phyloP scores from a whole-genome alignment of 2,888 invertebrate species.

The Xanthorhoe spadicearia region DNA sequence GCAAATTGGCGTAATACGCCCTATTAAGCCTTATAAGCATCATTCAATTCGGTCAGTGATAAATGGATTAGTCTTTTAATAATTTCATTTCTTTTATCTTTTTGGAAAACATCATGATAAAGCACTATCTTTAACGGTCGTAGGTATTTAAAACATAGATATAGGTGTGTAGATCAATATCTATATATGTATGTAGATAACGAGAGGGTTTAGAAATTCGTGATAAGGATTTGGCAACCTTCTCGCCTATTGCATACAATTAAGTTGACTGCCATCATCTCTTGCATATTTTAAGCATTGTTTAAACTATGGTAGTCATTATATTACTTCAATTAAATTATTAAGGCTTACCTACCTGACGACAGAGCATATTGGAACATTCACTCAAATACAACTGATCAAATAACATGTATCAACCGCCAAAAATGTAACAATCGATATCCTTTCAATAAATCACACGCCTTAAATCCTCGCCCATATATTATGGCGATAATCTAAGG shows the following conservation, averaged over 20 bases:
- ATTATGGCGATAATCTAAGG: constrained; percentile 73
- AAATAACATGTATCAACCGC: constrained; percentile 39
- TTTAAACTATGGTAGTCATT: background rate
- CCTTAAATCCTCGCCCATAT: constrained; percentile 64
- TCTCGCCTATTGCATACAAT: too few species aligned
- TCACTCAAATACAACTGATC: constrained; percentile 26
- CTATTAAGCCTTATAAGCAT: constrained; percentile 68
- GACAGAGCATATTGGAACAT: background rate
- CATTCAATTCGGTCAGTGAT: constrained; percentile 55
- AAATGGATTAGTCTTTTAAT: constrained; percentile 39
- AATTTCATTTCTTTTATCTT: background rate
- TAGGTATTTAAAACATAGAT: too few species aligned
- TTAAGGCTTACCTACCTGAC: background rate
- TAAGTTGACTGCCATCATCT: too few species aligned
- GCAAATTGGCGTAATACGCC: constrained; percentile 66
- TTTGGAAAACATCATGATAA: background rate
- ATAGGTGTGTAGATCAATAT: too few species aligned
- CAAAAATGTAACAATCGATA: constrained; percentile 47
- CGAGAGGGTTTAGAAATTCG: background rate
- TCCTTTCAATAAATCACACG: constrained; percentile 70
- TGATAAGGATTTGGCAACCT: background rate
- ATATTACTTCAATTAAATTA: too few species aligned
- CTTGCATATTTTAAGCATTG: too few species aligned
- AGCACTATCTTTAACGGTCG: too few species aligned
- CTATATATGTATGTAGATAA: background rate